phyloP scores from a whole-genome alignment of 2,113 vertebrate species.

The Serilophus lunatus region DNA sequence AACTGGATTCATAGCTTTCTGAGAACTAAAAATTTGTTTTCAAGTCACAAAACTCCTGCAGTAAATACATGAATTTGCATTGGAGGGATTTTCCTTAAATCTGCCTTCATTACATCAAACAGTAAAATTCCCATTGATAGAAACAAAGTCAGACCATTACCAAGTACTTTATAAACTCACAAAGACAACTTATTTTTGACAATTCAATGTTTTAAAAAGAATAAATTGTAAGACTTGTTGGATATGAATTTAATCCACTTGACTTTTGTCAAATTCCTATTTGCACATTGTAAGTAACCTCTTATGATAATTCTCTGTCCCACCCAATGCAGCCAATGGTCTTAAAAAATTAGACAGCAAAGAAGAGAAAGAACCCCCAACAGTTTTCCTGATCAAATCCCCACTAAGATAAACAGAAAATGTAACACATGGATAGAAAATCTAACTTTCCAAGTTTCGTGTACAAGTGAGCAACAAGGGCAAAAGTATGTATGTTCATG shows the following conservation, averaged over 20 bases:
- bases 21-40: background rate
- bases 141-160: background rate
- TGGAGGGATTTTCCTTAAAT: background rate
- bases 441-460: background rate
- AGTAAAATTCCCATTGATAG: background rate
- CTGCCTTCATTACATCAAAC: background rate
- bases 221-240: background rate
- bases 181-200: background rate
- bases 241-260: background rate
- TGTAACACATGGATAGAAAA: background rate
- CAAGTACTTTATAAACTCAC: background rate
- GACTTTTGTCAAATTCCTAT: background rate
- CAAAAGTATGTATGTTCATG: background rate
- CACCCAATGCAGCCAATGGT: fast-evolving
- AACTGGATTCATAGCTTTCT: background rate
- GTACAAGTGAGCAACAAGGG: background rate
- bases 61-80: background rate
- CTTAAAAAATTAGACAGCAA: background rate
- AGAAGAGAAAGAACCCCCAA: background rate
- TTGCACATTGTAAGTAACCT: background rate
- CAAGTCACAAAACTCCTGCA: background rate
- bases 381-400: background rate
- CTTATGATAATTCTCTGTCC: background rate
- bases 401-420: background rate
- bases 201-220: background rate